Percentiles rank a stretch among this genome's conserved stretches.
Evolutionary conservation across 2,888 invertebrate genomes (phyloP).

Genomic region (Eupithecia insigniata): DNA sequence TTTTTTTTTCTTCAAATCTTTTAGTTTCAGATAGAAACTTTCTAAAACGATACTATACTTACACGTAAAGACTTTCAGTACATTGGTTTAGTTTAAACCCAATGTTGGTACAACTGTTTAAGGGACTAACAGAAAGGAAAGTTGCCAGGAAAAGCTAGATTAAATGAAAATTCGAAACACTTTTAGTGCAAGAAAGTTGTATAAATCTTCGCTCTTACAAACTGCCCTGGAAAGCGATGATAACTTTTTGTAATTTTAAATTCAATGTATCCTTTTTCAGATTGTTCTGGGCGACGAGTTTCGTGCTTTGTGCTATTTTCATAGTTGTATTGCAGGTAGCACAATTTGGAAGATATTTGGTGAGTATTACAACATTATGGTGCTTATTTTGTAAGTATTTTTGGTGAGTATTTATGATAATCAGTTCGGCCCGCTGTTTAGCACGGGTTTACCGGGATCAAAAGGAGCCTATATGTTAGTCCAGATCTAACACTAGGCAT

Average conservation of each 20-base stretch:
- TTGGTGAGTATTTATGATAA: no score
- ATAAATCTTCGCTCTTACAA: slow-evolving; percentile 1
- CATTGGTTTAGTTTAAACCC: background rate
- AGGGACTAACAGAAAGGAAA: background rate
- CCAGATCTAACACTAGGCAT: no score
- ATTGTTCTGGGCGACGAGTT: slow-evolving; percentile 67
- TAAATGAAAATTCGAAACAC: slow-evolving; percentile 11
- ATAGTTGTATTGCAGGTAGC: slow-evolving; percentile 58
- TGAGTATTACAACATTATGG: slow-evolving; percentile 57
- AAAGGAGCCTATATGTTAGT: no score
- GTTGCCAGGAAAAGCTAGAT: slow-evolving; percentile 6
- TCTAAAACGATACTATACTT: background rate
- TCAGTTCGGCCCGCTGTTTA: no score
- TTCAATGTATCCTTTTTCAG: slow-evolving; percentile 54
- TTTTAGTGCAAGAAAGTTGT: slow-evolving; percentile 5
- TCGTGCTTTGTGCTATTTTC: slow-evolving; percentile 55
- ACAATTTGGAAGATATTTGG: slow-evolving; percentile 67
- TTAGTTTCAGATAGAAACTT: background rate
- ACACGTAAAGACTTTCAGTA: background rate
- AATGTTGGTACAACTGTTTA: background rate
- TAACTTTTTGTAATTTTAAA: slow-evolving; percentile 5
- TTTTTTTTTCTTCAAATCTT: background rate
- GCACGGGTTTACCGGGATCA: no score
- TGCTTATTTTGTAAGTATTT: no score
- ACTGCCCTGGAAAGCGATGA: slow-evolving; percentile 9